phyloP scores from a whole-genome alignment of 2,888 invertebrate genomes.

The Anthophora plumipes region DNA sequence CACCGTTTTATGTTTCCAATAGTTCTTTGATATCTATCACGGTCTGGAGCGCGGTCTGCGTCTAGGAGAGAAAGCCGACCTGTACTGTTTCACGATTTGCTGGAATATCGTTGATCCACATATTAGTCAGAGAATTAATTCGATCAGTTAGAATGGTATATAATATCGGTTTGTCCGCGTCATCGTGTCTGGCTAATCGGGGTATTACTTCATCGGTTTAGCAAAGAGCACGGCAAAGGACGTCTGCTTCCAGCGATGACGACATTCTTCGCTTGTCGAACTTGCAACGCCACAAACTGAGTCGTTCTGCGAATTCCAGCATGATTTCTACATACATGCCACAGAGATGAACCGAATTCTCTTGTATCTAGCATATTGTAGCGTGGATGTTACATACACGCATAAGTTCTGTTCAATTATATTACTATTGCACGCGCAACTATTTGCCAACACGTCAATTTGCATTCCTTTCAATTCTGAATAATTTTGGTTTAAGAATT shows the following conservation, averaged over 20 bases:
- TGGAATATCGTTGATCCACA: slow-evolving; percentile 8
- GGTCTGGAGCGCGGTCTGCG: not conserved
- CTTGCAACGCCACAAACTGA: slow-evolving; percentile 14
- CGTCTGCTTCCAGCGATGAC: slow-evolving; percentile 75
- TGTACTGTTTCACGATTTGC: not conserved
- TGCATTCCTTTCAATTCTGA: too few species aligned
- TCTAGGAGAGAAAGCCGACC: not conserved
- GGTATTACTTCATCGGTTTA: slow-evolving; percentile 69
- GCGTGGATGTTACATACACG: not conserved
- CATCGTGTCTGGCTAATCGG: slow-evolving; percentile 59
- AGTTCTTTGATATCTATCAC: not conserved
- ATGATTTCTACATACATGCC: slow-evolving; percentile 11
- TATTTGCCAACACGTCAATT: too few species aligned
- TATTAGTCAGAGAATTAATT: not conserved
- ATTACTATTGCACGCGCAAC: too few species aligned
- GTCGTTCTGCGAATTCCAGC: slow-evolving; percentile 14
- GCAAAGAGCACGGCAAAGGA: slow-evolving; percentile 69
- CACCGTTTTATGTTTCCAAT: slow-evolving; percentile 26
- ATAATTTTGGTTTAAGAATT: too few species aligned
- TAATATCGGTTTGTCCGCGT: slow-evolving; percentile 21
- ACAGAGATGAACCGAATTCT: not conserved
- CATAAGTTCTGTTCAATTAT: too few species aligned
- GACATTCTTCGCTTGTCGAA: slow-evolving; percentile 63
- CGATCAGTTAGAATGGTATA: not conserved
- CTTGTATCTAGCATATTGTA: not conserved